Base-by-base conservation (phyloP, 2,888 invertebrate species). In the Cosmorhoe ocellata region DNA sequence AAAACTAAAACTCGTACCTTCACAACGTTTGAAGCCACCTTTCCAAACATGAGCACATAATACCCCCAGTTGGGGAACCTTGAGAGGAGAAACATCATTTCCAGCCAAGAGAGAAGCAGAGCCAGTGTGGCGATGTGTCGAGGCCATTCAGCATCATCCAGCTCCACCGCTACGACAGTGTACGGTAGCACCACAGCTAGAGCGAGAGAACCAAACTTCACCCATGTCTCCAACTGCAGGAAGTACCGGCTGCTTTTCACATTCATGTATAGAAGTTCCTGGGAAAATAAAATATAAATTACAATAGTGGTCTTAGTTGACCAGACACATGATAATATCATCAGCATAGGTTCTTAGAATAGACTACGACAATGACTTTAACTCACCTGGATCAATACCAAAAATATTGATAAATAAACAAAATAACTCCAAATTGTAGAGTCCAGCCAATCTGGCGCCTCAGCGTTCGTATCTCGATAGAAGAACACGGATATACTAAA, bases 11-110 rank as follows among this genome's bases (percentile, higher is more conserved):
- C 24, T n/a, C 62, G 56, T 66, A 92, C 92, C 79, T 91, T 92
- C 1, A 92, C 62, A 47, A 92, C 91, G 71, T 92, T 91, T 1
- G 82, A 76, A 0, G 92, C 91, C 0, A 92, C 92, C 61, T 91
- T 91, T n/a, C 90, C 91, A 72, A 92, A 92, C 92, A 92, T 92
- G 4, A 92, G 82, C 1, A 92, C 91, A 71, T 92, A 92, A 64
- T 91, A 91, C 0, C 92, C 92, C 83, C 91, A 91, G 41, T 86
- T 89, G 0, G 92, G 92, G 52, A 92, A 91, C 44, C 92, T 79
- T 0, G 92, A 92, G 1, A 92, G 67, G 1, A 92, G 69, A 47
- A 92, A 91, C 86, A 92, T 91, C 64, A 92, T 79, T 59, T 92
- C 91, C 8, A 91, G 63, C 92, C 92, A 92, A 0, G 91, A 82